Conservation (phyloP, 2,888 invertebrate genomes). For the Pyralis farinalis region DNA sequence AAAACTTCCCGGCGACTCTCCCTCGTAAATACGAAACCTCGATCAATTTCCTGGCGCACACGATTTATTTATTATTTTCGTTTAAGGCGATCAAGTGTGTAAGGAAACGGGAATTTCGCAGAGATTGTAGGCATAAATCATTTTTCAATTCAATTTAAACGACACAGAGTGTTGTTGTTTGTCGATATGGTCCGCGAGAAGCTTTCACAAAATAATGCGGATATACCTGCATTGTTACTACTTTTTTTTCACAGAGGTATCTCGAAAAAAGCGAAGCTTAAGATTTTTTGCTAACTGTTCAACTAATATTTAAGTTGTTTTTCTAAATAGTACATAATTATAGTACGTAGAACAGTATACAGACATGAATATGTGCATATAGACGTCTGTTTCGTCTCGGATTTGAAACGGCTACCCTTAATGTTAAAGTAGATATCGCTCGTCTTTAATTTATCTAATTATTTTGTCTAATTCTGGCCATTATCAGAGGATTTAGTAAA, state of each 20-base stretch:
- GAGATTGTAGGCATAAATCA: constrained; percentile 74
- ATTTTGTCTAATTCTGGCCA: too few relatives aligned
- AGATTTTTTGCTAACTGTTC: too few relatives aligned
- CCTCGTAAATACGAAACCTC: constrained; percentile 40
- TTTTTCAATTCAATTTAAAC: constrained; percentile 77
- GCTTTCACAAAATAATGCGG: constrained; percentile 25
- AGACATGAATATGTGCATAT: too few relatives aligned
- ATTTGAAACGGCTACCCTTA: too few relatives aligned
- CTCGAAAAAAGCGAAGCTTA: too few relatives aligned
- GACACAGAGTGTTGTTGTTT: constrained; percentile 66
- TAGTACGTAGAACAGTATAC: too few relatives aligned
- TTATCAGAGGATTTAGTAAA: too few relatives aligned
- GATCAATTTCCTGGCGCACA: constrained; percentile 43
- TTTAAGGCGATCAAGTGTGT: constrained; percentile 58
- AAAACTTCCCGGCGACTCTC: constrained; percentile 29
- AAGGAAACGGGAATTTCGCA: constrained; percentile 59
- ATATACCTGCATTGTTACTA: constrained; percentile 26
- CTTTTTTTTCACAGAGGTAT: not conserved
- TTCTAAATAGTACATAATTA: too few relatives aligned
- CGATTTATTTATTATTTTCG: constrained; percentile 56
- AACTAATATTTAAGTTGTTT: too few relatives aligned
- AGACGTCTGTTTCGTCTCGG: too few relatives aligned
- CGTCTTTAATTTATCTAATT: too few relatives aligned
- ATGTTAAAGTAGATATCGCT: too few relatives aligned
- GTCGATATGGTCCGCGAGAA: constrained; percentile 38